These are phyloP conservation scores for Aramus guarauna DNA, from an alignment of 2,113 vertebrate genomes.

Conservation along the genomic window DNA sequence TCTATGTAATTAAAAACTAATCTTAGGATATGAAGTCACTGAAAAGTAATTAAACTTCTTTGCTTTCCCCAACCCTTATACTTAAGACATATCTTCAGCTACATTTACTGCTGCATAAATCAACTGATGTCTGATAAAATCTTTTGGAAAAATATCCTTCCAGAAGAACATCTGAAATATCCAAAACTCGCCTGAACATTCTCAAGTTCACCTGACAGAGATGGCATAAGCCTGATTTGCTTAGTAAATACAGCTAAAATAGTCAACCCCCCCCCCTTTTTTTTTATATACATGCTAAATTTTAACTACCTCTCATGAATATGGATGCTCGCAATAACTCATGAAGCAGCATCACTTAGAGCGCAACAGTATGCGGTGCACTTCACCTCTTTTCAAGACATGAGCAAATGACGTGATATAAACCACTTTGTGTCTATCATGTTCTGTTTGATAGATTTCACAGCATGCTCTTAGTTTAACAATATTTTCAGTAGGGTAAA, in stretches of 20 bases:
- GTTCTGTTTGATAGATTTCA: neutral
- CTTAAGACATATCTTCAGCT: neutral
- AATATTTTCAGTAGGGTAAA: neutral
- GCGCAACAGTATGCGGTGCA: rapidly evolving
- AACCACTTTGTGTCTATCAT: neutral
- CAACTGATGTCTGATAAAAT: neutral
- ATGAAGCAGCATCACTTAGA: neutral
- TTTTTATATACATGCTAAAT: neutral
- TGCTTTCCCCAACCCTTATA: neutral
- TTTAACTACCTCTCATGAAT: neutral
- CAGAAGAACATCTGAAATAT: neutral
- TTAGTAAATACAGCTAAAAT: neutral
- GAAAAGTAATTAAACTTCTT: neutral
- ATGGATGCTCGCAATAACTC: neutral
- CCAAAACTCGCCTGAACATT: neutral
- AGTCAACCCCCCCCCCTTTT: too few species aligned
- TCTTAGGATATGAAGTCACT: neutral
- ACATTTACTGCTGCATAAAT: neutral
- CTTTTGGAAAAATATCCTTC: neutral
- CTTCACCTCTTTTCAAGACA: neutral
- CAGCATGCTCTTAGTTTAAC: neutral
- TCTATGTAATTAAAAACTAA: neutral
- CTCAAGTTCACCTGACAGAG: neutral
- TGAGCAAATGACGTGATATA: neutral
- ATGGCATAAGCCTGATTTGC: neutral